Evolutionary conservation across 2,888 invertebrate species (phyloP), one percentile per base, ranked within the genome.

Genomic region (Coelogynopora nodosa): DNA sequence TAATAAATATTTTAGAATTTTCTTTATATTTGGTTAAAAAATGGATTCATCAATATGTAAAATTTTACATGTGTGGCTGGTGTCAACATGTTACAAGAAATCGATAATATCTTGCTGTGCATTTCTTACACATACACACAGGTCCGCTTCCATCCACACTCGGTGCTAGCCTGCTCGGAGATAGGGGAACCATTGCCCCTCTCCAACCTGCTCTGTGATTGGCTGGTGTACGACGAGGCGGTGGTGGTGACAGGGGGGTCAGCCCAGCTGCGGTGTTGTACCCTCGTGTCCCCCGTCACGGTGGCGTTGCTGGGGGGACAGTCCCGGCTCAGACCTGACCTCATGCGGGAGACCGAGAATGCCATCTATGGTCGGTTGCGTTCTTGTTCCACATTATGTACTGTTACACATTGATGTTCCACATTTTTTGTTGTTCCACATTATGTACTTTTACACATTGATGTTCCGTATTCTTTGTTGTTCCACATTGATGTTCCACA

Each of bases 221-320:
- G 97, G 96, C 92, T 97, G 23, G 93, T 96, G 13, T 97, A 94
- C 90, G 96, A 96, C 90, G 96, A 97, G 91, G 95, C 96, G 92
- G 94, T 94, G 0, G 94, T 95, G 81, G 88, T 89, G 23, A n/a
- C n/a, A n/a, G 93, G 94, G 26, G 89, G 89, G 13, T 93, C 94
- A 85, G 95, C 95, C 88, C 94, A 95, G 90, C 94, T 96, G 0
- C 94, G 95, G 81, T 95, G 95, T 88, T 95, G 94, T 87, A 97
- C 97, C 0, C 91, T 95, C 2, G 94, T 97, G 0, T 95, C 96
- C 10, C 94, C 96, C 0, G 90, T 96, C 26, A 94, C 96, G 0
- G 94, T 97, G 10, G 94, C 95, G 0, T 90, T 97, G 31, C 95
- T 96, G 89, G 94, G 94, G 18, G 95, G 95, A 94, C 95, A 0